These are phyloP conservation scores for Bombus impatiens DNA, from an alignment of 1,140 invertebrate genomes.

Conservation along the genomic window DNA sequence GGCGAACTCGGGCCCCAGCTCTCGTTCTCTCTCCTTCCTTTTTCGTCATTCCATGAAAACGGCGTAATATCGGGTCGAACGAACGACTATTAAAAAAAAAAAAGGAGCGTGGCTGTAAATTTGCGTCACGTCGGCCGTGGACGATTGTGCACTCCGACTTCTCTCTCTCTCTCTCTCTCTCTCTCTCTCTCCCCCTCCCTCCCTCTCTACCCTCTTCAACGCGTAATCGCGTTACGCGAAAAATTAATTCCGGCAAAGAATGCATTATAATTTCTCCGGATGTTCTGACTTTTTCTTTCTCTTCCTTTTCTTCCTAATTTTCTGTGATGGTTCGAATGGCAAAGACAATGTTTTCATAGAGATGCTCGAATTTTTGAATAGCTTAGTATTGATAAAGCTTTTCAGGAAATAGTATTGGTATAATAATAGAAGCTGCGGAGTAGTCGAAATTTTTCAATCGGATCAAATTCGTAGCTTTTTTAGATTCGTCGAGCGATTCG, in stretches of 20 bases:
- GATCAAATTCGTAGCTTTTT: too few species aligned
- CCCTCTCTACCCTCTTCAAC: not conserved
- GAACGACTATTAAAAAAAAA: conserved; percentile 35
- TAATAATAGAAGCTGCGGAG: too few species aligned
- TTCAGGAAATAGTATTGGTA: too few species aligned
- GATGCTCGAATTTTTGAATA: too few species aligned
- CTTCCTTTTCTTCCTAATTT: too few species aligned
- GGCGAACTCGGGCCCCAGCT: not conserved
- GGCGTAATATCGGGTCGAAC: conserved; percentile 40
- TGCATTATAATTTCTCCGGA: not conserved
- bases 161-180: not conserved
- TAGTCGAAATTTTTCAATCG: too few species aligned
- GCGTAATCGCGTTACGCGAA: too few species aligned
- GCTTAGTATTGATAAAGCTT: too few species aligned
- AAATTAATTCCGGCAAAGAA: not conserved
- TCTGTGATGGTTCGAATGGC: too few species aligned
- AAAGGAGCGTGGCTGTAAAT: conserved; percentile 7
- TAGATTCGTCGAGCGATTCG: too few species aligned
- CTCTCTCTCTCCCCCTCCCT: too few species aligned
- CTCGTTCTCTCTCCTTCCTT: not conserved
- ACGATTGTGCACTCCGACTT: not conserved
- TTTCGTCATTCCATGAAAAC: conserved; percentile 30
- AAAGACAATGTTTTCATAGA: too few species aligned
- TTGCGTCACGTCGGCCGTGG: not conserved
- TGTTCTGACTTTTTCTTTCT: not conserved